These are phyloP conservation scores for Xylocampa areola DNA, from an alignment of 2,888 invertebrate genomes.

Conservation along the genomic window DNA sequence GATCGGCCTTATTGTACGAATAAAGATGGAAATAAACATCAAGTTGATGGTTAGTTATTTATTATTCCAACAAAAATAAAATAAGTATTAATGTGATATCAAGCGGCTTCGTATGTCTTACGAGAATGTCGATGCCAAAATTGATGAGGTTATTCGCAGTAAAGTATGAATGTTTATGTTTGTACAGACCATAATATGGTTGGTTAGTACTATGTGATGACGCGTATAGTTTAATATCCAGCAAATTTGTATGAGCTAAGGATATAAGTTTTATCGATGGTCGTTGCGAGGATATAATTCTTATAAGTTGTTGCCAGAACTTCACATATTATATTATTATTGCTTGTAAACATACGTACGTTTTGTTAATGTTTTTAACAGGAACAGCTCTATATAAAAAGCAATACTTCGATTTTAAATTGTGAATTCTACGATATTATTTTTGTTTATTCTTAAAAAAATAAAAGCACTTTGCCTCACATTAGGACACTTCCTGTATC, in stretches of 20 bases:
- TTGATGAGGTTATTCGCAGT: constrained; percentile 46
- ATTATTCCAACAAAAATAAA: constrained; percentile 46
- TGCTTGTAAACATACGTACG: no score
- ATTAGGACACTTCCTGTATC: no score
- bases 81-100: constrained; percentile 41
- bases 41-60: constrained; percentile 26
- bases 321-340: no score
- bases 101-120: constrained; percentile 40
- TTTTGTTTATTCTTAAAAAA: no score
- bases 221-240: constrained; percentile 20
- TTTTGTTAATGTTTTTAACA: no score
- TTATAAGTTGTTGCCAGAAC: no score
- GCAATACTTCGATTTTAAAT: no score
- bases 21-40: constrained; percentile 17
- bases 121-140: constrained; percentile 40
- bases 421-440: no score
- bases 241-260: constrained; percentile 7
- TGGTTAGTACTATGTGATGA: constrained; percentile 43
- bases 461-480: no score
- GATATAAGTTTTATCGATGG: constrained; percentile 15
- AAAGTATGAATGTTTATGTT: constrained; percentile 51
- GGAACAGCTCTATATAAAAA: no score
- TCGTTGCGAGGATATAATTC: constrained; percentile 5
- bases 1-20: constrained; percentile 13
- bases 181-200: constrained; percentile 37